Evolutionary conservation across 2,113 vertebrate species (phyloP), one percentile per base, ranked within the genome.

Genomic region (Leptocoma aspasia): DNA sequence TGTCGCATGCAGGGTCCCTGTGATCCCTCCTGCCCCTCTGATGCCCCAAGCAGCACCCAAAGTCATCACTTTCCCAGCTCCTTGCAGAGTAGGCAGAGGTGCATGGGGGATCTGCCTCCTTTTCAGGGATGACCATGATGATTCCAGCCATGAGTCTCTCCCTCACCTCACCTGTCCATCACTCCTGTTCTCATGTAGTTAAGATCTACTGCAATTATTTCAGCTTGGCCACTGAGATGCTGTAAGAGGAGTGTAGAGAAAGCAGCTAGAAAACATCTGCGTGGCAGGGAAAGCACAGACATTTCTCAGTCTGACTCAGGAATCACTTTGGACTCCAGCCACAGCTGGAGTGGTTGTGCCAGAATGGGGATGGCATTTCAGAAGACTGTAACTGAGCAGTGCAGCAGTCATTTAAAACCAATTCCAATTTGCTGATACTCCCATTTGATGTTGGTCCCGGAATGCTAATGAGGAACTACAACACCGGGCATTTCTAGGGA

Each of bases 141-240:
- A 53, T 18, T 57, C 41, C 50, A 61, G 50, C 52, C 37, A 28
- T 2, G 0, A 80, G 37, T 31, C 52, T 31, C 18, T 15, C 28
- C 14, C 16, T 86, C 59, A 33, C 42, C 39, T 64, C 18, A 15
- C 21, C n/a, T 44, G 44, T 26, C 65, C 11, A 39, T 44, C 0
- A 4, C 27, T 75, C 61, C 56, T 52, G 22, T 63, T 72, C 59
- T 84, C 60, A 49, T 2, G 2, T 7, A 42, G 60, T 37, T 71
- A 91, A 86, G 28, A 88, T 78, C 47, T 82, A 77, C 45, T 61
- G 45, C 28, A 63, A 47, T 37, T 49, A 78, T 45, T 94, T 82
- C 65, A 66, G 56, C 19, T 24, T 3, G 2, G 52, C 52, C 82
- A 75, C 11, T 35, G 42, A 88, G 56, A 44, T 75, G 26, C 13